phyloP scores from a whole-genome alignment of 2,797 vertebrate species.

The Silurus aristotelis region DNA sequence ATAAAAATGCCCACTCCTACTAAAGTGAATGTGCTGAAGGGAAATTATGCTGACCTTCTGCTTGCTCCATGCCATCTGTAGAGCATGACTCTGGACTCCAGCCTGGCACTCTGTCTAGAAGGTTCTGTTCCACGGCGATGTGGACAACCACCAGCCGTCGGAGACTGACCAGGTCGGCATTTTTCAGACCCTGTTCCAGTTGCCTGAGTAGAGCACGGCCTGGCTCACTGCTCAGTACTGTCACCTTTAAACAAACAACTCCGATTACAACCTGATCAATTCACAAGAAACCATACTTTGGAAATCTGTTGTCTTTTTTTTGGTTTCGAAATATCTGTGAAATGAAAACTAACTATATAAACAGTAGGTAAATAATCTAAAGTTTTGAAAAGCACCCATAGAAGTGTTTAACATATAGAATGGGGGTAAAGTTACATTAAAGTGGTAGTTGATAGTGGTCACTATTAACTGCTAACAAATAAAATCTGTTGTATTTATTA shows the following conservation, averaged over 20 bases:
- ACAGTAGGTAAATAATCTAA: background rate
- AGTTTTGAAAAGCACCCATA: too few species aligned
- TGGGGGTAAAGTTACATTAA: background rate
- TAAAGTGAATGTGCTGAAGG: background rate
- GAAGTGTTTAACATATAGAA: background rate
- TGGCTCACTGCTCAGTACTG: slow-evolving; percentile 82
- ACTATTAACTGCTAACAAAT: background rate
- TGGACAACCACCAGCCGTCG: slow-evolving; percentile 83
- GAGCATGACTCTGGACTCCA: slow-evolving; percentile 58
- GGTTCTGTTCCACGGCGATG: slow-evolving; percentile 61
- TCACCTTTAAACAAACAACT: slow-evolving; percentile 74
- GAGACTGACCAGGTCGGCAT: slow-evolving; percentile 77
- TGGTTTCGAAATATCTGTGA: background rate
- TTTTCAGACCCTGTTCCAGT: slow-evolving; percentile 80
- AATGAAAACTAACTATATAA: background rate
- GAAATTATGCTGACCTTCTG: slow-evolving; percentile 69
- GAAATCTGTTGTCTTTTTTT: background rate
- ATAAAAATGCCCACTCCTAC: background rate
- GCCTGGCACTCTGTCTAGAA: slow-evolving; percentile 52
- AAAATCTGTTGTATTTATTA: background rate
- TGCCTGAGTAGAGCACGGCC: slow-evolving; percentile 73
- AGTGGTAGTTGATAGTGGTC: background rate
- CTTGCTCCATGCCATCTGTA: slow-evolving; percentile 60
- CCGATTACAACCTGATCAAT: background rate
- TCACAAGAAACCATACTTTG: background rate